A percentile compares a stretch with the other conserved stretches of the same genome.
Evolutionary conservation across 2,797 vertebrate genomes (phyloP).

Genomic region (Myripristis jacobus): DNA sequence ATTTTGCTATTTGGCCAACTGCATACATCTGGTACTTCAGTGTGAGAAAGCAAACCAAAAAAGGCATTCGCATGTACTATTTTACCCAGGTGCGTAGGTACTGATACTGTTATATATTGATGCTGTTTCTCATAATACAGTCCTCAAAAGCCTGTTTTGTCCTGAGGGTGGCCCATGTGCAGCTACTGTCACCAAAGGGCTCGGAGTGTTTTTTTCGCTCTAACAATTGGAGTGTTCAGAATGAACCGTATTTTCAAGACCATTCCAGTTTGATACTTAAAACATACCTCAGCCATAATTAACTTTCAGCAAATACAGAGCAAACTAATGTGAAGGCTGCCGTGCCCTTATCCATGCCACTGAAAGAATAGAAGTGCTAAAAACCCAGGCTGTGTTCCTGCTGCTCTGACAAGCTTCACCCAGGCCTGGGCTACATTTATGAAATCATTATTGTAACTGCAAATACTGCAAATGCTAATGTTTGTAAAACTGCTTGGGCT

Average conservation of each 20-base stretch:
- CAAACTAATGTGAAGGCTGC: constrained; percentile 18
- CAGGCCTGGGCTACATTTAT: not conserved
- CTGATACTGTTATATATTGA: constrained; percentile 41
- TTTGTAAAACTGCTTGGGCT: constrained; percentile 12
- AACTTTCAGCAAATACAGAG: constrained; percentile 33
- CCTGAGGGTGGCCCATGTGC: constrained; percentile 1
- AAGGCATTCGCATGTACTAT: constrained; percentile 14
- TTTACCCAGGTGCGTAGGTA: constrained; percentile 37
- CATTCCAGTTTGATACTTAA: constrained; percentile 76
- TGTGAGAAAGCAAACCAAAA: constrained; percentile 37
- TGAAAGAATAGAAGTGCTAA: constrained; percentile 42
- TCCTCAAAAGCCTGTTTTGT: constrained; percentile 11
- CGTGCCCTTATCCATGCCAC: constrained; percentile 30
- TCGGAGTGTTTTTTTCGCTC: constrained; percentile 6
- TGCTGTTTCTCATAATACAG: constrained; percentile 26
- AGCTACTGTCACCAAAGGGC: constrained; percentile 4
- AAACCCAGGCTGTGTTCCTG: constrained; percentile 20
- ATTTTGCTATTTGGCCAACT: not conserved
- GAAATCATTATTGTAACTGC: constrained; percentile 1
- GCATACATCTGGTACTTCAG: not conserved
- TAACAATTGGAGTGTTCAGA: constrained; percentile 28
- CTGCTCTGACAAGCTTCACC: constrained; percentile 23
- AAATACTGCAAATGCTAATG: constrained; percentile 6
- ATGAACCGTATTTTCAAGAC: constrained; percentile 63
- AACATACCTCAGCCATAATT: constrained; percentile 55